These are phyloP conservation scores for Bos indicus DNA, from an alignment of 2,113 vertebrate genomes.

Conservation along the genomic window DNA sequence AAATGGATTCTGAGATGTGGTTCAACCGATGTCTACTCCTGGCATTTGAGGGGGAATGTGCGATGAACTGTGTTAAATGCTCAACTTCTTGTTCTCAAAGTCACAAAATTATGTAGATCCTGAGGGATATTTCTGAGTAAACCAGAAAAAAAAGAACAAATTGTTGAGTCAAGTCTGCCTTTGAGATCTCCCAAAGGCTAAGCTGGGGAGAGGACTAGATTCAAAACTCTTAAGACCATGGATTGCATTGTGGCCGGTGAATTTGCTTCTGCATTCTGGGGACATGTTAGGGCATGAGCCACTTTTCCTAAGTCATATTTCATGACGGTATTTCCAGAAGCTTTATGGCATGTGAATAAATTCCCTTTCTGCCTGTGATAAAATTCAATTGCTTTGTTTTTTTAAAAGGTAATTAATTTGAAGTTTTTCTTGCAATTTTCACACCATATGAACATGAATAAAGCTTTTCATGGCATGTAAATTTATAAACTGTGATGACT, in stretches of 20 bases:
- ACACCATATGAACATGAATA: conserved; percentile 77
- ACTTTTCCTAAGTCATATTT: conserved; percentile 71
- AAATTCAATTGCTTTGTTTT: conserved; percentile 77
- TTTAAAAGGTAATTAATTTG: conserved; percentile 77
- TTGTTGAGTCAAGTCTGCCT: rapidly evolving
- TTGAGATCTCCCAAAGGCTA: conserved; percentile 10
- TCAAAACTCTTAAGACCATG: conserved; percentile 12
- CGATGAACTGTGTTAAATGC: background rate
- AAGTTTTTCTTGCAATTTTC: conserved; percentile 82
- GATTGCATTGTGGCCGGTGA: conserved; percentile 45
- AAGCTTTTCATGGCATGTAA: conserved; percentile 78
- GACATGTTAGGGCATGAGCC: background rate
- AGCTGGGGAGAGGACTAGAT: background rate
- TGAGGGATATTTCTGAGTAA: conserved; percentile 13
- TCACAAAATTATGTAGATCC: background rate
- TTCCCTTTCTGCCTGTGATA: conserved; percentile 67
- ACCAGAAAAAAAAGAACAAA: background rate
- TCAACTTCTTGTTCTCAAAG: conserved; percentile 54
- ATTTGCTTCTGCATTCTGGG: conserved; percentile 68
- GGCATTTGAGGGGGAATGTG: conserved; percentile 32
- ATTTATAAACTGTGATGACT: conserved; percentile 74
- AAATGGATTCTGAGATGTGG: conserved; percentile 33
- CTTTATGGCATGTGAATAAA: conserved; percentile 70
- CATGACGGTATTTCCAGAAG: conserved; percentile 60
- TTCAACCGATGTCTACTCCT: conserved; percentile 29